Base-by-base conservation (phyloP, 2,888 invertebrate species). In the Pemphredon lugubris region DNA sequence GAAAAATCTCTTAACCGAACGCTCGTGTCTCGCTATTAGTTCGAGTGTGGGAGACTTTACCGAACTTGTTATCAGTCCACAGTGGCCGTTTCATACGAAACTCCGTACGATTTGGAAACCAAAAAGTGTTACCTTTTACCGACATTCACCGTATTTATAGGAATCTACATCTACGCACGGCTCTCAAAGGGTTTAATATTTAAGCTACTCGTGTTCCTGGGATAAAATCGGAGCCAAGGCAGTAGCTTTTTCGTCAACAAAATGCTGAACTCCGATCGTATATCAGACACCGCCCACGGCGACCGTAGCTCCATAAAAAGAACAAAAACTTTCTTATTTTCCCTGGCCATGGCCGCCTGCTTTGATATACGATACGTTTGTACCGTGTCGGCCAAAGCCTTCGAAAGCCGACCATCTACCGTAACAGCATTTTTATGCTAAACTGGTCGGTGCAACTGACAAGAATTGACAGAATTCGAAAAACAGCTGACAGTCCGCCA, bases 351-450 rank as follows among this genome's bases (percentile, higher is more conserved):
- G 75, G 73, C 73, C 79, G 75, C 80, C 83, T 60, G 82, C 86
- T 86, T 86, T 86, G 86, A 86, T 83, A 86, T 84, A 82, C 79
- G 86, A 86, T 86, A 86, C 85, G 82, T 84, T 83, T 86, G 82
- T 83, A 80, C 77, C 81, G 78, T 73, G 81, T 77, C 80, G 83
- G 72, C 73, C 75, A 76, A 72, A 78, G 77, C 78, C 75, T 80
- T 83, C 79, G 84, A 84, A 84, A 84, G 81, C 81, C 76, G 81
- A 76, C 79, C 81, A 81, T 81, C 77, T 67, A 76, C 71, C 75
- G 75, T 81, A 81, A 80, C 82, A 81, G 76, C 77, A 75, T 84
- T 85, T 85, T 86, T 83, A 82, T 83, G 82, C 82, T 79, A 79
- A 85, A 84, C 77, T 83, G 82, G 70, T 72, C 79, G 73, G 72